These are phyloP conservation scores for Spizella passerina DNA, from an alignment of 2,797 vertebrate species.

Conservation along the genomic window DNA sequence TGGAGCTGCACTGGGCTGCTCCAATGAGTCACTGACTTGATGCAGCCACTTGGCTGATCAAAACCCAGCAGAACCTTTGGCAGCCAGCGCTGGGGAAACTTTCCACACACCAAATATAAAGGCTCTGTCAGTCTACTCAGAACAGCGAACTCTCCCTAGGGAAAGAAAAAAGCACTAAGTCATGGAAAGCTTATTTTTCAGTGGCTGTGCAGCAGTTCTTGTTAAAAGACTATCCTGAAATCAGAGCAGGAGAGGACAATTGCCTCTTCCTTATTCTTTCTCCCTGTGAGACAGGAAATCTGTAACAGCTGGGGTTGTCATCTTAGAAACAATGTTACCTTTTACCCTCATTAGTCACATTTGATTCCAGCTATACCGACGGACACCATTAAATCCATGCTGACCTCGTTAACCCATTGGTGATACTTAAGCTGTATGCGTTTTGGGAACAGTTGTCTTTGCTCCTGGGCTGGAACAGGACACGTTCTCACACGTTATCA, in stretches of 20 bases:
- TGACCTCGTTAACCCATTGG: not conserved
- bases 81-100: not conserved
- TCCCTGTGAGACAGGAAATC: not conserved
- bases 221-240: not conserved
- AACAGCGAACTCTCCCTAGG: not conserved
- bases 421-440: not conserved
- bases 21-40: not conserved
- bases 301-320: not conserved
- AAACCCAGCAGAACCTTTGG: not conserved
- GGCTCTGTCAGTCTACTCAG: not conserved
- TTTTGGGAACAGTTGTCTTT: not conserved
- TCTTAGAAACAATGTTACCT: not conserved
- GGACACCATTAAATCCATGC: not conserved
- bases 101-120: not conserved
- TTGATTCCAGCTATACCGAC: rapidly evolving
- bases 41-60: not conserved
- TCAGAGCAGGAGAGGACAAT: not conserved
- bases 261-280: not conserved
- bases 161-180: not conserved
- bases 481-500: not conserved
- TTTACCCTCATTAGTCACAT: not conserved
- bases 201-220: not conserved
- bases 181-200: not conserved
- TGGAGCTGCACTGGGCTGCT: not conserved
- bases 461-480: not conserved